These are phyloP conservation scores for Meteorus cinctellus DNA, from an alignment of 2,888 invertebrate genomes.

Conservation along the genomic window DNA sequence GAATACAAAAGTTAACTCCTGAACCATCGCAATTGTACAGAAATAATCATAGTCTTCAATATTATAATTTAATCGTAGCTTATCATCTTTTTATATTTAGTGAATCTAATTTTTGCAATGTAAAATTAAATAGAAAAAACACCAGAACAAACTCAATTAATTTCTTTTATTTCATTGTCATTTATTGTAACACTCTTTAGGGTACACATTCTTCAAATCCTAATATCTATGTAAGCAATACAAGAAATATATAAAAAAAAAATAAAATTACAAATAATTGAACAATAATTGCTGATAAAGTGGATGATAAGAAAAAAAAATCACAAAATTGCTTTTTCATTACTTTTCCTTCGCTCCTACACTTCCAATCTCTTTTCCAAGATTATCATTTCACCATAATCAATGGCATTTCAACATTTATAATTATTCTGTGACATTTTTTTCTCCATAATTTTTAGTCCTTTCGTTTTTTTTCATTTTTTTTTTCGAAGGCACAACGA, in stretches of 20 bases:
- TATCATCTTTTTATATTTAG: too few relatives aligned
- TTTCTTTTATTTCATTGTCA: slow-evolving; percentile 56
- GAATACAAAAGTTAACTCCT: too few relatives aligned
- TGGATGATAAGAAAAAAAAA: slow-evolving; percentile 56
- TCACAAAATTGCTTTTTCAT: slow-evolving; percentile 66
- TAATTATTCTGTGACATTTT: slow-evolving; percentile 52
- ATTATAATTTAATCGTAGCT: too few relatives aligned
- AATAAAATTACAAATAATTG: slow-evolving; percentile 52
- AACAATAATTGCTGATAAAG: slow-evolving; percentile 55
- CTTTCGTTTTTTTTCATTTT: slow-evolving; percentile 16
- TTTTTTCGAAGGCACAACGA: slow-evolving; percentile 70
- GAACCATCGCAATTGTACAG: too few relatives aligned
- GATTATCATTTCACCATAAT: slow-evolving; percentile 56
- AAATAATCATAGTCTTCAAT: too few relatives aligned
- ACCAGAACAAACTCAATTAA: background rate
- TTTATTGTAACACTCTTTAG: slow-evolving; percentile 73
- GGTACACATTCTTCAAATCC: slow-evolving; percentile 64
- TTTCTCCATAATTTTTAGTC: background rate
- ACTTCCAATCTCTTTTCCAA: too few relatives aligned
- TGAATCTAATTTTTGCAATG: background rate
- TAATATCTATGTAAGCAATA: slow-evolving; percentile 71
- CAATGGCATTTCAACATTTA: slow-evolving; percentile 59
- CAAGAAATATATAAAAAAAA: slow-evolving; percentile 66
- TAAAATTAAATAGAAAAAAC: background rate
- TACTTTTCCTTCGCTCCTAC: background rate